Conservation (phyloP, 1,140 invertebrate species). For the Mercenaria mercenaria region DNA sequence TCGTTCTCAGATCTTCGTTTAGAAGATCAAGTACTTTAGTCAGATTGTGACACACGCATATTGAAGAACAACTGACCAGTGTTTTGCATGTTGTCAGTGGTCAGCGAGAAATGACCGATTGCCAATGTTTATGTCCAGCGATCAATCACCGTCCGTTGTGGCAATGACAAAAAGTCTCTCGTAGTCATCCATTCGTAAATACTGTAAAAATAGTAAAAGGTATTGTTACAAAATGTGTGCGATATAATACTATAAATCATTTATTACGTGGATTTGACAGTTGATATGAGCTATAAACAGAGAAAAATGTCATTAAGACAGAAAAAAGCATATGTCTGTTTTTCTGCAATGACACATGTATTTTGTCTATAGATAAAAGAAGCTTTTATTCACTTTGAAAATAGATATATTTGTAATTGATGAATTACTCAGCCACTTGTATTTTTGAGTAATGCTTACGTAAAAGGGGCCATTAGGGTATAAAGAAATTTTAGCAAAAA, state of each 20-base stretch:
- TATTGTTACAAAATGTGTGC: slow-evolving; percentile 5
- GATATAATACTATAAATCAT: neutral
- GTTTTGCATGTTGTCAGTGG: slow-evolving; percentile 9
- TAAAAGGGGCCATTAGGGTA: too few relatives aligned
- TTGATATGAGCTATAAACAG: neutral
- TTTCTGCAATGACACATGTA: neutral
- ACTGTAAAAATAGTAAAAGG: neutral
- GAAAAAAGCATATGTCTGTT: neutral
- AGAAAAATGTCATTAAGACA: neutral
- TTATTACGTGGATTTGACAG: neutral
- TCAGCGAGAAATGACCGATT: slow-evolving; percentile 12
- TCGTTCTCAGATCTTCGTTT: too few relatives aligned
- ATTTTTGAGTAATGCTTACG: too few relatives aligned
- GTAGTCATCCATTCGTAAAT: neutral
- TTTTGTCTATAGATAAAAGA: neutral
- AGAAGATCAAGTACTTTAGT: too few relatives aligned
- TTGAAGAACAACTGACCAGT: slow-evolving; percentile 11
- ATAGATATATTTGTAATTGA: too few relatives aligned
- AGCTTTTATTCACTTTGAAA: too few relatives aligned
- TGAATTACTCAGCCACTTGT: too few relatives aligned
- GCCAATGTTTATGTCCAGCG: neutral
- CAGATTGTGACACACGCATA: neutral
- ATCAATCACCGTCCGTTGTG: slow-evolving; percentile 10
- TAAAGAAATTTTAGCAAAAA: too few relatives aligned
- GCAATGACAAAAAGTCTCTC: neutral